These are phyloP conservation scores for Rotaria macrura DNA, from an alignment of 2,888 invertebrate species.

Conservation along the genomic window DNA sequence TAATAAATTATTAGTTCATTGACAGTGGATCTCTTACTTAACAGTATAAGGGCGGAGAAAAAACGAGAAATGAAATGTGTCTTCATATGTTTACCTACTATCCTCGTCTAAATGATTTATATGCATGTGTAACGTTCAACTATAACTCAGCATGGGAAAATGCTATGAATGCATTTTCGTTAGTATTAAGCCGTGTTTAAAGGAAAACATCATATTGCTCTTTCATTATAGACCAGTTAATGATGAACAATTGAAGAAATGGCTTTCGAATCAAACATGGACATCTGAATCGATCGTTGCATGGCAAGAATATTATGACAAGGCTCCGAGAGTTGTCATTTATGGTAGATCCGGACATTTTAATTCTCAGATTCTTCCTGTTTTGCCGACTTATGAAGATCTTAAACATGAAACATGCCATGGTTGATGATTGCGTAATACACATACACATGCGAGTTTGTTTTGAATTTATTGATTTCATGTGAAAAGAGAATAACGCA, in stretches of 20 bases:
- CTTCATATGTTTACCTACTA: background rate
- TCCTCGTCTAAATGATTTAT: background rate
- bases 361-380: background rate
- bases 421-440: no score
- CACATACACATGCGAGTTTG: no score
- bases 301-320: background rate
- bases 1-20: background rate
- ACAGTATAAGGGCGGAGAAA: background rate
- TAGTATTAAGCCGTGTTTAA: background rate
- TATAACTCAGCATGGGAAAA: background rate
- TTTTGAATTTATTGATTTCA: no score
- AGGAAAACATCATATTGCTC: no score
- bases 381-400: slow-evolving; percentile 1
- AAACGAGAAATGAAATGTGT: slow-evolving; percentile 10
- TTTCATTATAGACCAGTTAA: background rate
- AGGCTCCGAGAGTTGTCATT: background rate
- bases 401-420: background rate
- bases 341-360: background rate
- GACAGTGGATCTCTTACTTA: background rate
- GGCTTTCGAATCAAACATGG: background rate
- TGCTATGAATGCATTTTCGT: background rate
- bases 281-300: background rate
- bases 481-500: no score
- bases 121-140: background rate
- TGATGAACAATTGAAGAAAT: background rate